Evolutionary conservation across 2,888 invertebrate species (phyloP).

Genomic region (Metalampra italica): DNA sequence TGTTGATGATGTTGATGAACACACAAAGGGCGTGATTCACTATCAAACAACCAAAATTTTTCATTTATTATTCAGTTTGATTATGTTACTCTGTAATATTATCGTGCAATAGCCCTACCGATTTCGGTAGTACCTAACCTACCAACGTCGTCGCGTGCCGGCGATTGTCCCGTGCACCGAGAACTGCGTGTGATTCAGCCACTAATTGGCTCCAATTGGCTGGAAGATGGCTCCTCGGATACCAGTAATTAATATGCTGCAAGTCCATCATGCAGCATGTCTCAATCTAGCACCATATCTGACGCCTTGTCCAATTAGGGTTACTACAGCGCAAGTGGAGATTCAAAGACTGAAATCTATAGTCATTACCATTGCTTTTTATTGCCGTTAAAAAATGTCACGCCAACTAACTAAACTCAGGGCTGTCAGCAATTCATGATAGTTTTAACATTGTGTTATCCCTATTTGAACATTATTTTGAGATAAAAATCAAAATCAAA

Average conservation of each 20-base stretch:
- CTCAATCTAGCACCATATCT: slow-evolving; percentile 8
- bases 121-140: not conserved
- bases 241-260: slow-evolving; percentile 46
- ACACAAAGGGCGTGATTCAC: no score
- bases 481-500: no score
- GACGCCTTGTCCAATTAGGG: slow-evolving; percentile 7
- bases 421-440: no score
- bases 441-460: no score
- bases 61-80: no score
- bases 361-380: no score
- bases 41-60: no score
- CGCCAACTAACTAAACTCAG: no score
- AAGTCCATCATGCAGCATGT: slow-evolving; percentile 12
- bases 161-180: slow-evolving; percentile 1
- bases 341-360: no score
- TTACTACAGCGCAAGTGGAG: not conserved
- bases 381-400: not conserved
- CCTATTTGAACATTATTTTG: no score
- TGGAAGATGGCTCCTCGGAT: slow-evolving; percentile 39
- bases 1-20: no score
- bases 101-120: not conserved
- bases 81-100: not conserved
- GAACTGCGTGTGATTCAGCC: slow-evolving; percentile 26
- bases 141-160: not conserved
- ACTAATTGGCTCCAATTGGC: slow-evolving; percentile 54